These are phyloP conservation scores for Loris lydekkerianus DNA, from an alignment of 2,797 vertebrate species.

Conservation along the genomic window DNA sequence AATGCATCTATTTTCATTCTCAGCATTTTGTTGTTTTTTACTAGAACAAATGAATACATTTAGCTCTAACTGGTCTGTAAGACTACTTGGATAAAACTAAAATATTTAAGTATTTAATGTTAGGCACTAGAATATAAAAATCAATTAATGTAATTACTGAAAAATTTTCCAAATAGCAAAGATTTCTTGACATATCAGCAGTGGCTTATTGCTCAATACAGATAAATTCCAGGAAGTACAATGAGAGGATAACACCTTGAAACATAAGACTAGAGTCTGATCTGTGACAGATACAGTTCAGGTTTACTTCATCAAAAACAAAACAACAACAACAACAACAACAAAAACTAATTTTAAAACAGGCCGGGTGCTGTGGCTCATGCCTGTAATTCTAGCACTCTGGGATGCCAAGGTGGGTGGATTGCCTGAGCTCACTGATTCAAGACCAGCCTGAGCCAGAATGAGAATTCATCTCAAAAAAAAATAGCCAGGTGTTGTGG, in stretches of 20 bases:
- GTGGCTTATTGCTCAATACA: background rate
- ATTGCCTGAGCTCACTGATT: no score
- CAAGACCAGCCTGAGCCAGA: no score
- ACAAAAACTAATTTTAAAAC: background rate
- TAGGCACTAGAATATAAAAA: background rate
- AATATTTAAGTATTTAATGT: slow-evolving; percentile 12
- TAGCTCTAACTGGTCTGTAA: background rate
- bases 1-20: background rate
- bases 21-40: background rate
- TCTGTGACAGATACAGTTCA: background rate
- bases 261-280: background rate
- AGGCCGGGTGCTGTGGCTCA: no score
- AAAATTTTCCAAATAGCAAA: slow-evolving; percentile 18
- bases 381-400: no score
- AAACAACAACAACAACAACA: background rate
- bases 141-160: background rate
- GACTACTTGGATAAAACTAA: background rate
- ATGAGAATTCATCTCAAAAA: no score
- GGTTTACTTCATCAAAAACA: background rate
- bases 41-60: background rate
- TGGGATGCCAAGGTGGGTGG: no score
- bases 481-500: no score
- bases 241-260: background rate
- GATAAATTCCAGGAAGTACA: background rate
- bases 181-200: slow-evolving; percentile 8